Percentiles rank a stretch among this genome's conserved stretches.
Evolutionary conservation across 2,797 vertebrate genomes (phyloP).

Genomic region (Phataginus tetradactyla): DNA sequence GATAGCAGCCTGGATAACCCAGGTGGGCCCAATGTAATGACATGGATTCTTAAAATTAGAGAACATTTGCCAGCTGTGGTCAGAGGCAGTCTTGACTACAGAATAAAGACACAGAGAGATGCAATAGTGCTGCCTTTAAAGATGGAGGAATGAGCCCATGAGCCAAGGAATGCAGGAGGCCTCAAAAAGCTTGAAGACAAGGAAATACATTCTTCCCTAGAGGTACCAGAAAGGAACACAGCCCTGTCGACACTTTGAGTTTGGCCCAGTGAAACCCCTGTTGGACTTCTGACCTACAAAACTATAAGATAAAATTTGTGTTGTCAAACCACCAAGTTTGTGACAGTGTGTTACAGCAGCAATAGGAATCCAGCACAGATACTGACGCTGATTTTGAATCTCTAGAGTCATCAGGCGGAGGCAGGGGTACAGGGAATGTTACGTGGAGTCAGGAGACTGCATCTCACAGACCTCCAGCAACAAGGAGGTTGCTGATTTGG

Average conservation of each 20-base stretch:
- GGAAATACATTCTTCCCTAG: not conserved
- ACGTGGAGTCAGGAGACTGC: not conserved
- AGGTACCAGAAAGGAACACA: not conserved
- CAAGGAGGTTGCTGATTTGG: not conserved
- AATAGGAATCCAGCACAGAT: not conserved
- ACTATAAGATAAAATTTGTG: not conserved
- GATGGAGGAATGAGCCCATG: not conserved
- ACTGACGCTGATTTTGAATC: not conserved
- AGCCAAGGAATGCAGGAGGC: not conserved
- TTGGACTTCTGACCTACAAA: not conserved
- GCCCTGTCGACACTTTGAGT: not conserved
- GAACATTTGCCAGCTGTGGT: not conserved
- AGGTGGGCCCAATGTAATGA: not conserved
- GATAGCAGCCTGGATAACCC: not conserved
- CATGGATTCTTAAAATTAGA: not conserved
- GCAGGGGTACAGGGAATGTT: too few species aligned
- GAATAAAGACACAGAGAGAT: not conserved
- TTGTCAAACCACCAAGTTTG: not conserved
- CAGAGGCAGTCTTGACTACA: not conserved
- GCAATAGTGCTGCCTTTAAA: not conserved
- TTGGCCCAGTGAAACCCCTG: not conserved
- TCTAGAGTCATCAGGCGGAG: not conserved
- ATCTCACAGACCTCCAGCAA: not conserved
- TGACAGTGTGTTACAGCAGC: not conserved
- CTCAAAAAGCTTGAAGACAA: not conserved